phyloP scores from a whole-genome alignment of 2,888 invertebrate genomes.

The Cosmia pyralina region DNA sequence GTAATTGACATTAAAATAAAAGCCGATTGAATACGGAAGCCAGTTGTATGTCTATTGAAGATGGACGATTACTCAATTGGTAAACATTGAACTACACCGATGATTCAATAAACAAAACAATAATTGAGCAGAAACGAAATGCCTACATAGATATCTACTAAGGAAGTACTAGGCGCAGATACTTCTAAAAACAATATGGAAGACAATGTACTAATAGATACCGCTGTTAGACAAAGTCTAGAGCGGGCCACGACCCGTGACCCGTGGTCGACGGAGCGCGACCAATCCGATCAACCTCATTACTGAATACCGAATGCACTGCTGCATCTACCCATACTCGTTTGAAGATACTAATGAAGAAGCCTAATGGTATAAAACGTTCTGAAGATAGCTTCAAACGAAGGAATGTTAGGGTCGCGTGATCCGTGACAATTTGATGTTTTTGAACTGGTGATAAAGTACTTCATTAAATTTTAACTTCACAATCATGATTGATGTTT shows the following conservation, averaged over 20 bases:
- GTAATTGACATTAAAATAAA: conserved; percentile 8
- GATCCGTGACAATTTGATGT: conserved; percentile 14
- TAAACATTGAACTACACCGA: conserved; percentile 21
- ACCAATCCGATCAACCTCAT: conserved; percentile 83
- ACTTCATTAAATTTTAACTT: conserved; percentile 4
- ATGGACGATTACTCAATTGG: conserved; percentile 16
- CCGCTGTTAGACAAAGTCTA: conserved; percentile 63
- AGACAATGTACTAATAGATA: conserved; percentile 61
- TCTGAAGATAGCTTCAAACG: not conserved
- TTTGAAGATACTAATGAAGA: conserved; percentile 27
- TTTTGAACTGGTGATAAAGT: conserved; percentile 1
- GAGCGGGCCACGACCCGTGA: conserved; percentile 78
- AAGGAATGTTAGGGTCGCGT: conserved; percentile 18
- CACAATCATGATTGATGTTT: conserved; percentile 6
- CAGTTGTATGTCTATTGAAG: conserved; percentile 1
- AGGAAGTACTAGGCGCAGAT: conserved; percentile 30
- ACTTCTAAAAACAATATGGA: conserved; percentile 47
- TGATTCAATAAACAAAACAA: conserved; percentile 42
- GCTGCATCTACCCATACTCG: conserved; percentile 39
- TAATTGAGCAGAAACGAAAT: conserved; percentile 4
- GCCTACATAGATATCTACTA: conserved; percentile 2
- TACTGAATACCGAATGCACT: conserved; percentile 68
- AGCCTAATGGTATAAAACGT: conserved; percentile 8
- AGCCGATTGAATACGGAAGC: conserved; percentile 20
- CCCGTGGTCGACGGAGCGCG: conserved; percentile 77